Evolutionary conservation across 2,888 invertebrate genomes (phyloP).

Genomic region (Microplitis manilae): DNA sequence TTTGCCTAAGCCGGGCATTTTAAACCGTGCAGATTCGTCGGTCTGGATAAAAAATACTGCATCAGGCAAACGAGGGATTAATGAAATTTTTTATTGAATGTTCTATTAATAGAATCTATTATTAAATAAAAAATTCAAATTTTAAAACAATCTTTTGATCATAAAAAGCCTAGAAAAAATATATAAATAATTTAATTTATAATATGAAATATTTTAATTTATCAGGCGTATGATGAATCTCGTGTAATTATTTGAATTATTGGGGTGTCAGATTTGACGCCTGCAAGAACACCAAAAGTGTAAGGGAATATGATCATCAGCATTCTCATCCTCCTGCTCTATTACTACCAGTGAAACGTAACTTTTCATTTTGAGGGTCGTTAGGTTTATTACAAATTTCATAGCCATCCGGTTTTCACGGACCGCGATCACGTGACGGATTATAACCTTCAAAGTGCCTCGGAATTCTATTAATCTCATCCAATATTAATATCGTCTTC

Average conservation of each 20-base stretch:
- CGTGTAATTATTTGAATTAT: conserved; percentile 68
- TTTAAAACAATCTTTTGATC: too few species aligned
- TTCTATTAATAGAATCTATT: conserved; percentile 42
- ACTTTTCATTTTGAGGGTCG: conserved; percentile 71
- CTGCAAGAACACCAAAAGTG: conserved; percentile 28
- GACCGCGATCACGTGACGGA: conserved; percentile 50
- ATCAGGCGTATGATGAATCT: background rate
- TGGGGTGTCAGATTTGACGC: conserved; percentile 64
- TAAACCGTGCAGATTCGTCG: conserved; percentile 54
- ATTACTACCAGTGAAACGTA: conserved; percentile 64
- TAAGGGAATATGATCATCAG: conserved; percentile 8
- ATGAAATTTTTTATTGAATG: conserved; percentile 59
- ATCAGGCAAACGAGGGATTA: conserved; percentile 51
- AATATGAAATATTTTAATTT: background rate
- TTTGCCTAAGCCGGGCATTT: conserved; percentile 62
- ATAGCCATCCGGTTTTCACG: conserved; percentile 53
- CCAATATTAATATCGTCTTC: conserved; percentile 44
- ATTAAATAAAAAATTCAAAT: too few species aligned
- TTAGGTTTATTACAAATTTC: conserved; percentile 70
- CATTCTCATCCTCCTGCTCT: background rate
- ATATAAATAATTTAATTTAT: too few species aligned
- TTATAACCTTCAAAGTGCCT: conserved; percentile 44
- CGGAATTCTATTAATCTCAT: conserved; percentile 49
- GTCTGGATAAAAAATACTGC: conserved; percentile 32
- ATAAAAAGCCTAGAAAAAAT: too few species aligned